These are phyloP conservation scores for Diarsia rubi DNA, from an alignment of 2,888 invertebrate species.

Conservation along the genomic window DNA sequence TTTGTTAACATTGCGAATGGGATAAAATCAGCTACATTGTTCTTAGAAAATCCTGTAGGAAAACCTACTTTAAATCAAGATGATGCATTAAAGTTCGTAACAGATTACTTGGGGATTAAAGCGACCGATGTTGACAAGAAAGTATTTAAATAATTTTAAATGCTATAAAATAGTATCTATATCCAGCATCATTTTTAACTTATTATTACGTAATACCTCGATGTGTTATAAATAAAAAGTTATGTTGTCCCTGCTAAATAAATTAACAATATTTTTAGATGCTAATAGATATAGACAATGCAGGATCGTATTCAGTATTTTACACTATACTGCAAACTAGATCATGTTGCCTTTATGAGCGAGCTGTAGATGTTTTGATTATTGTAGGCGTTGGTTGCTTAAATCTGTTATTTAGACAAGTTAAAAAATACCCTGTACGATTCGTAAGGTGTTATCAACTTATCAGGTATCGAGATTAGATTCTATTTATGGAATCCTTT, in stretches of 20 bases:
- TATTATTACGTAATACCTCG: neutral
- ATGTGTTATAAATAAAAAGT: neutral
- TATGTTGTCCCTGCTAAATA: conserved; percentile 14
- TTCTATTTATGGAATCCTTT: no score
- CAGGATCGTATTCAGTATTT: conserved; percentile 26
- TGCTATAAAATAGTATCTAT: conserved; percentile 5
- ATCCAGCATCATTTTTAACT: conserved; percentile 2
- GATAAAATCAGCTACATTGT: conserved; percentile 89
- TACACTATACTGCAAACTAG: neutral
- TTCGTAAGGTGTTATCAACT: no score
- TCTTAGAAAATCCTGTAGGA: conserved; percentile 93
- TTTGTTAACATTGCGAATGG: conserved; percentile 92
- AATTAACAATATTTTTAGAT: neutral
- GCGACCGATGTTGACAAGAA: conserved; percentile 73
- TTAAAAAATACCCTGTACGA: no score
- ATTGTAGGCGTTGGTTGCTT: conserved; percentile 17
- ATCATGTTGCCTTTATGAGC: conserved; percentile 3
- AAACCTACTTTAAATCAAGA: conserved; percentile 76
- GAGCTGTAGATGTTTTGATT: conserved; percentile 26
- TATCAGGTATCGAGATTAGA: no score
- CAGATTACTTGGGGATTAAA: conserved; percentile 78
- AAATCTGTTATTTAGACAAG: neutral
- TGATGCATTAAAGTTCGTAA: conserved; percentile 76
- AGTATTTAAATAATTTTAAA: conserved; percentile 66
- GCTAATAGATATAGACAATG: conserved; percentile 6